These are phyloP conservation scores for Choristoneura fumiferana DNA, from an alignment of 1,140 invertebrate species.

Conservation along the genomic window DNA sequence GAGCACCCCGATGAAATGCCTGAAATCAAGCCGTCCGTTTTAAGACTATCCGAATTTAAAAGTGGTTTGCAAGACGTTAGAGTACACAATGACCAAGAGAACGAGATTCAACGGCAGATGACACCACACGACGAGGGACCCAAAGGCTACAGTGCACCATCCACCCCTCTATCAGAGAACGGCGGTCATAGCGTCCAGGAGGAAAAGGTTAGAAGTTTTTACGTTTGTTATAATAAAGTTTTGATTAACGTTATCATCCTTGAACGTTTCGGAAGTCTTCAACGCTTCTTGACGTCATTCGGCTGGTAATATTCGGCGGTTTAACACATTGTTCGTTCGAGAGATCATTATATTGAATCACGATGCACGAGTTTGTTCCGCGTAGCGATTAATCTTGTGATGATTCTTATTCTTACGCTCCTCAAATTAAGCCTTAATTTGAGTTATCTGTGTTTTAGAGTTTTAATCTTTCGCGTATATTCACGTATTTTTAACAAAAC, in stretches of 20 bases:
- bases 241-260: conserved; percentile 39
- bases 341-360: conserved; percentile 55
- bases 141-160: conserved; percentile 80
- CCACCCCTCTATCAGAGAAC: conserved; percentile 81
- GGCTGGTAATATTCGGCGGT: conserved; percentile 45
- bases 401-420: conserved; percentile 36
- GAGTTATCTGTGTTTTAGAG: neutral
- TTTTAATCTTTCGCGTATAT: neutral
- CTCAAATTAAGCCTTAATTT: conserved; percentile 25
- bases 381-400: conserved; percentile 58
- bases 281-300: conserved; percentile 49
- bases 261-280: conserved; percentile 62
- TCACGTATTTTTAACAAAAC: conserved; percentile 13
- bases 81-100: conserved; percentile 64
- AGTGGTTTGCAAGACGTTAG: conserved; percentile 71
- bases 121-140: conserved; percentile 70
- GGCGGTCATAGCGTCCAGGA: conserved; percentile 79
- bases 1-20: conserved; percentile 76
- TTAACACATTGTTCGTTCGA: conserved; percentile 51
- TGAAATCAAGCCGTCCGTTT: conserved; percentile 77
- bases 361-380: conserved; percentile 55
- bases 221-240: conserved; percentile 24
- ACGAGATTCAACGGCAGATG: conserved; percentile 68
- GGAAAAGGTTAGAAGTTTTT: conserved; percentile 78
- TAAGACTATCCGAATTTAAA: conserved; percentile 76